Evolutionary conservation across 2,113 vertebrate genomes (phyloP).

Genomic region (human): GRCh38 chr1:57196501-57197000

Average conservation of each 20-base stretch:
- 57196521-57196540: constrained; percentile 49
- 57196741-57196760: background rate
- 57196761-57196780: background rate
- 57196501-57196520: background rate
- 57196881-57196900: background rate
- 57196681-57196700: background rate
- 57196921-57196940: background rate
- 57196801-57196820: background rate
- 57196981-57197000: background rate
- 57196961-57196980: background rate
- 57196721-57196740: constrained; percentile 31
- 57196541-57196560: constrained; percentile 56
- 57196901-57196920: background rate
- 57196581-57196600: constrained; percentile 73
- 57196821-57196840: constrained; percentile 41
- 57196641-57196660: background rate
- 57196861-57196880: background rate
- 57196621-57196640: constrained; percentile 59
- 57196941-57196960: background rate
- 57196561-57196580: constrained; percentile 53
- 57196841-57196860: background rate
- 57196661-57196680: background rate
- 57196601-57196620: constrained; percentile 51
- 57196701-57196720: constrained; percentile 48
- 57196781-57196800: background rate